Evolutionary conservation across 1,140 invertebrate species (phyloP).

Genomic region (Phymorhynchus buccinoides): DNA sequence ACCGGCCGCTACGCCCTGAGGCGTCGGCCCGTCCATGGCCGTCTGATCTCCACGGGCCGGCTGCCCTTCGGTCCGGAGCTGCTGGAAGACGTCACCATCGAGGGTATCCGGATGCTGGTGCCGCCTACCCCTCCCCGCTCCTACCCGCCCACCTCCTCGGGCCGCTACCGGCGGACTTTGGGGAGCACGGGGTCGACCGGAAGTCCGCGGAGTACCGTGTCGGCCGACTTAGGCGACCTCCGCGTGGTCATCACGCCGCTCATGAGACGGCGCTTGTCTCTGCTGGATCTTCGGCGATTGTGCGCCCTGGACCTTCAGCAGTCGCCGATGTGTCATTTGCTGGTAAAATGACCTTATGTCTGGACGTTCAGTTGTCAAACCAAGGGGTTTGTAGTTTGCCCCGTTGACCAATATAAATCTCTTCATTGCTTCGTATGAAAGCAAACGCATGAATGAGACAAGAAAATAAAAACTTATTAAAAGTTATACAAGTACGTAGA

Average conservation of each 20-base stretch:
- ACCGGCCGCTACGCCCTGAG: constrained; percentile 33
- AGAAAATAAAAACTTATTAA: not conserved
- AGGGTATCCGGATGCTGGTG: constrained; percentile 6
- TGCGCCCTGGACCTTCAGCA: constrained; percentile 27
- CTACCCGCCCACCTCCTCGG: not conserved
- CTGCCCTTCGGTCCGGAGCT: not conserved
- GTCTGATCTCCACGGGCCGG: not conserved
- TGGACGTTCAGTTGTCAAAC: too few species aligned
- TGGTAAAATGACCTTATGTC: not conserved
- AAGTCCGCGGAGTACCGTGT: not conserved
- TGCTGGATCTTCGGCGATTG: not conserved
- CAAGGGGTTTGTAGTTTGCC: too few species aligned
- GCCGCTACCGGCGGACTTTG: not conserved
- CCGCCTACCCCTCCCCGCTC: not conserved
- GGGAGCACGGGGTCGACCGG: not conserved
- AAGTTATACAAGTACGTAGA: not conserved
- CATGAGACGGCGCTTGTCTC: constrained; percentile 8
- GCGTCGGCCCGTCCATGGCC: constrained; percentile 13
- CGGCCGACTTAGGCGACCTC: constrained; percentile 1
- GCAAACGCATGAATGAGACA: not conserved
- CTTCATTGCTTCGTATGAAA: too few species aligned
- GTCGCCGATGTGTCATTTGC: not conserved
- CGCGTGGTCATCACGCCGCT: constrained; percentile 27
- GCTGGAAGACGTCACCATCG: constrained; percentile 25
- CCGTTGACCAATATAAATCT: too few species aligned